Evolutionary conservation across 2,888 invertebrate genomes (phyloP), one percentile per base, ranked within the genome.

Genomic region (Smittia aterrima): DNA sequence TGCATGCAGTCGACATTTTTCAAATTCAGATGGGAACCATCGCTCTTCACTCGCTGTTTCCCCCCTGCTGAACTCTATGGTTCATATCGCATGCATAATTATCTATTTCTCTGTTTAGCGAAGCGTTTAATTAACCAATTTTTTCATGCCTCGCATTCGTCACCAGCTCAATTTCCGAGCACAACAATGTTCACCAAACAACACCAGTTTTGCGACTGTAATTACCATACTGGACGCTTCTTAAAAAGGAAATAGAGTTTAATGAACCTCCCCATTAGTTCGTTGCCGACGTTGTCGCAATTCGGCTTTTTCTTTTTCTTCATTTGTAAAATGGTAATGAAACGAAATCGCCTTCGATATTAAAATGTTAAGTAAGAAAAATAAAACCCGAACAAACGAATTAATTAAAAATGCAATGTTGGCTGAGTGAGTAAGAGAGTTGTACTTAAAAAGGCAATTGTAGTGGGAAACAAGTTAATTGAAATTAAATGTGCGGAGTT

Each of bases 91-190:
- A 72, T 72, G 72, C 72, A 74, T 74, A 66, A 74, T 74, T 66
- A 74, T 66, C 74, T 66, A 74, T 74, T 74, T 66, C 62, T 40
- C 74, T 74, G 74, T 66, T 41, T 47, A 66, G 66, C 74, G 74
- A 74, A 74, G 66, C 74, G 62, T 74, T 74, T 74, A 74, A 74
- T 74, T 74, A 74, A 74, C 74, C 74, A 66, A 66, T 74, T 74
- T 72, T 64, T 72, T 71, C 58, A 72, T 72, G 72, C 54, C 32
- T 72, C 72, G 58, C 53, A 72, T 72, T 72, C 72, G 72, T 72
- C 72, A 72, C 72, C 72, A 58, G 53, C 32, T 58, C 22, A 18
- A 9, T 22, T 58, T 58, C 54, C 47, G 70, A 71, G 32, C 27
- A 25, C 25, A 32, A 25, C n/a, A 66, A 66, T 13, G 32, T 27